Base-by-base conservation (phyloP, 2,888 invertebrate genomes). In the Acanthosepion pharaonis region DNA sequence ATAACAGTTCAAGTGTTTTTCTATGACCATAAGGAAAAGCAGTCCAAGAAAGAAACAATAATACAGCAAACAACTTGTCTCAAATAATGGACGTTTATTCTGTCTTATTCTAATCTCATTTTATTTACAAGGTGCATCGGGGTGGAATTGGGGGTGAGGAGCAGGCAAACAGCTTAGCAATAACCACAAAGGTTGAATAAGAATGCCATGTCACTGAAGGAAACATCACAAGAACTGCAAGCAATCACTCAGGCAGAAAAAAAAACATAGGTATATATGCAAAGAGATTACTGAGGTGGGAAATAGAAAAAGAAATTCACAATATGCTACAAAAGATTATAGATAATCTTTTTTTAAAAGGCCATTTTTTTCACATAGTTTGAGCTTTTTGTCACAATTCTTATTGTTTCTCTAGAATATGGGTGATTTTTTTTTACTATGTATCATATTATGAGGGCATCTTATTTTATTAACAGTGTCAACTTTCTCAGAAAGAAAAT, bases 21-120 rank as follows among this genome's bases (percentile, higher is more conserved):
- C 78, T 78, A 78, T 33, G 78, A 78, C 78, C 78, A 78, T 78
- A 78, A 11, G 78, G n/a, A 78, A 78, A 78, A 15, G n/a, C 78
- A 78, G 18, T 9, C n/a, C 11, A 78, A n/a, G n/a, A 78, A 78
- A 78, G n/a, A 78, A 78, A 78, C 78, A 78, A 78, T 78, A 78
- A 78, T 78, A 11, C 78, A 78, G 4, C 78, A 78, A 78, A 78
- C n/a, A 78, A 78, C 78, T 78, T 78, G 78, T 78, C 78, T 78
- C 33, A 78, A 78, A 78, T 78, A 78, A 78, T 78, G 78, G 78
- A 78, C 78, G 78, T 78, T 78, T 78, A 78, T 78, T 78, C 15
- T 78, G 78, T 78, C 78, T 78, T 78, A 78, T 78, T 78, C 78
- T 78, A 78, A 78, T 78, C 78, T 78, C 78, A 78, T 78, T 78